phyloP scores from a whole-genome alignment of 2,113 vertebrate species.

The Tachycineta bicolor region DNA sequence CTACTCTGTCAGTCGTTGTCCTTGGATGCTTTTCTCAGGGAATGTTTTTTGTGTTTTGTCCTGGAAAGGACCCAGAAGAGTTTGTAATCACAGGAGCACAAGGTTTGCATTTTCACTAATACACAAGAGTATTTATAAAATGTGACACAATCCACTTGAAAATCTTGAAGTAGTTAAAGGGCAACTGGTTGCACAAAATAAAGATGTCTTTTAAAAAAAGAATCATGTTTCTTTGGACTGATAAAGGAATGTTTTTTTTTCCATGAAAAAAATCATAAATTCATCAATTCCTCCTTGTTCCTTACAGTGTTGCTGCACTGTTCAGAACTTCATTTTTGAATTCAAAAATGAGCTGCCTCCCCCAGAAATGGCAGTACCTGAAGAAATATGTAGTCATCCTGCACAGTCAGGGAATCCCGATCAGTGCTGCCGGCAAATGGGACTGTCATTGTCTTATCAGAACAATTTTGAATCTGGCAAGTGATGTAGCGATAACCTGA shows the following conservation, averaged over 20 bases:
- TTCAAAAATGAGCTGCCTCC: neutral
- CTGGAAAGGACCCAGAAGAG: neutral
- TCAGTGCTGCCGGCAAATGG: conserved; percentile 87
- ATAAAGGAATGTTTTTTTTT: neutral
- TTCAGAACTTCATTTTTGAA: neutral
- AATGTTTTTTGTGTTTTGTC: neutral
- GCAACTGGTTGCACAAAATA: neutral
- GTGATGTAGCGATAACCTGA: conserved; percentile 88
- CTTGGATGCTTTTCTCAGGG: neutral
- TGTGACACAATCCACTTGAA: neutral
- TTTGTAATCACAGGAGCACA: neutral
- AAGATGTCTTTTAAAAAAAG: neutral
- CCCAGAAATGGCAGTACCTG: conserved; percentile 79
- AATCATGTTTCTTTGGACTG: neutral
- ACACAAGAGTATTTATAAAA: neutral
- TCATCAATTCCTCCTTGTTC: neutral
- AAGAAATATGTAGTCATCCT: conserved; percentile 92
- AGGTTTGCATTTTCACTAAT: neutral
- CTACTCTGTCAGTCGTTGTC: neutral
- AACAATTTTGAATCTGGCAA: conserved; percentile 91
- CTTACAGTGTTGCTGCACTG: neutral
- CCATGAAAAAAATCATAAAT: neutral
- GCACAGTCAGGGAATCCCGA: conserved; percentile 87
- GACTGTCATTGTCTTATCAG: conserved; percentile 78
- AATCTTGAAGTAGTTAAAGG: neutral